Evolutionary conservation across 2,888 invertebrate species (phyloP), one percentile per base, ranked within the genome.

Genomic region (Phasia obesa): DNA sequence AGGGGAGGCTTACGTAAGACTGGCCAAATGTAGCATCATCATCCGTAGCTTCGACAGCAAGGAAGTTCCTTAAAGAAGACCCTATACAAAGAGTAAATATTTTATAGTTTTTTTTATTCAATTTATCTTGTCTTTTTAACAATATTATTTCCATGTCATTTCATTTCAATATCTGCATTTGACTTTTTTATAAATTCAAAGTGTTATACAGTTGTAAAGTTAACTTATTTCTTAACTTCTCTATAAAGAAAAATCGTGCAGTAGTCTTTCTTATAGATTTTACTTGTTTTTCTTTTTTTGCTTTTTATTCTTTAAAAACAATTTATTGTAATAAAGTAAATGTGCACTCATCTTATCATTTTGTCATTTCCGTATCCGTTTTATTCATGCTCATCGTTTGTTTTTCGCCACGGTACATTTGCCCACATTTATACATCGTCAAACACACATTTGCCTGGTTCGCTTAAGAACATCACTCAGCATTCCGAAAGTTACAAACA

Each of bases 271-370:
- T 60, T 60, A 2, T 21, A n/a, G 4, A 49, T 42, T 55, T n/a
- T 59, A 9, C 4, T 53, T 27, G 7, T 21, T 51, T 35, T 44
- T 65, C 23, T 0, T 11, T 53, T 60, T 35, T 44, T n/a, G n/a
- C n/a, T 62, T 65, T 25, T 67, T 44, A 9, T 13, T 17, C 19
- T 57, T 60, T 55, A 55, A 49, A 51, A 76, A 71, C 71, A 59
- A 73, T 79, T 73, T 76, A 51, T 49, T 60, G 84, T 74, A 53
- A 75, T 84, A 78, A 77, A 81, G 21, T 81, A 77, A 78, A 84
- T 84, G 74, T 77, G 73, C 81, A 74, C 77, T 77, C 84, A 81
- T 81, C 73, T 75, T 84, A 81, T 67, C 84, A 78, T 80, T 80
- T 70, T 80, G 67, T 62, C 80, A 83, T 79, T 74, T 79, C 84